Base-by-base conservation (phyloP, 2,797 vertebrate species). In the Rhabdophis nuchalis region DNA sequence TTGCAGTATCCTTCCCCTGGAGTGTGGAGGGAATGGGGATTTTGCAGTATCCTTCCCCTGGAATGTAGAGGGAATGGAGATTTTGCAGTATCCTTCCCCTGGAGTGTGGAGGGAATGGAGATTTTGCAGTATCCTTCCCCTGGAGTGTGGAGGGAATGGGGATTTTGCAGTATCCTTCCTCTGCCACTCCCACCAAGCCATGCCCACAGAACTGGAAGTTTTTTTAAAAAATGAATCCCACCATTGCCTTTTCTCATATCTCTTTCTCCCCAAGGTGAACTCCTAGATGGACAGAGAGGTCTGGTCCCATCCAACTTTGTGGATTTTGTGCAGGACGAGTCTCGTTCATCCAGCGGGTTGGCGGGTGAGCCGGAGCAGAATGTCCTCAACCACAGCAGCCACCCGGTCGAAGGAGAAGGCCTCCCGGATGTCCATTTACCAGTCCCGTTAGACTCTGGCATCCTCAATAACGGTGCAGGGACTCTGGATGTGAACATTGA, bases 251-350 rank as follows among this genome's bases (percentile, higher is more conserved):
- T 14, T 61, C 20, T 14, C 56, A 0, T 72, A 29, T 50, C 64
- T 94, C 36, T 93, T 95, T 72, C 88, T 88, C 92, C 88, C 1
- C 86, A 97, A 99, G 99, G 99, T 72, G 99, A 99, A 95, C 98
- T 99, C 87, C 97, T 99, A 94, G 99, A 99, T 10, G 99, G 99
- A 87, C 99, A 99, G 94, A 97, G 98, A 96, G 99, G 99, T 32
- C 97, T 99, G 0, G 99, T 99, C 93, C 99, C 99, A 46, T 99
- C 99, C 92, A 99, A 99, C 97, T 99, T 99, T 87, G 99, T 99
- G 97, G 99, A 99, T 95, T 98, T 99, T 94, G 96, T 99, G 61
- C 98, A 99, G 96, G 99, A 99, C 0, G 98, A 98, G 94, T 97
- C 97, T 1, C 93, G 98, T 50, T 93, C 98, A 27, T 96, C 97